Evolutionary conservation across 2,888 invertebrate genomes (phyloP).

Genomic region (Caenorhabditis sp.): DNA sequence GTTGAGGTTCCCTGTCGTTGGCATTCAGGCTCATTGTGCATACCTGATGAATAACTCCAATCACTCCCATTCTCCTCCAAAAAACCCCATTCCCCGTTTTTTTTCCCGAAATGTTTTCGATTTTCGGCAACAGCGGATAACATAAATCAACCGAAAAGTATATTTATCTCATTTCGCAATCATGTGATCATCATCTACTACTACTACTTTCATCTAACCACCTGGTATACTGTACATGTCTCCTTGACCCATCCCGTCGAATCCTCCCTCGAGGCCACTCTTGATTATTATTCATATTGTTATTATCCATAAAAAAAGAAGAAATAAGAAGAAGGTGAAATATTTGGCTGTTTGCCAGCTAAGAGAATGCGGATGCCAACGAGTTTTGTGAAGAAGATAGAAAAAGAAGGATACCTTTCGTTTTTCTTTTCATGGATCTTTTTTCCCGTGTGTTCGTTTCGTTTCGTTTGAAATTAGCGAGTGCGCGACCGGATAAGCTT

Average conservation of each 20-base stretch:
- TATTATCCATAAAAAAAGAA: background rate
- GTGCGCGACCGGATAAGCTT: constrained; percentile 1
- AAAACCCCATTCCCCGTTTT: too few species aligned
- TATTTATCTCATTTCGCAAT: background rate
- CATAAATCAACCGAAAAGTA: too few species aligned
- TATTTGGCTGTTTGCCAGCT: background rate
- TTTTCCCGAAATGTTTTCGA: too few species aligned
- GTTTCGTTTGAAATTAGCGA: background rate
- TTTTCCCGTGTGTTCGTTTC: background rate
- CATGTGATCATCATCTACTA: background rate
- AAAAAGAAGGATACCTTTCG: background rate
- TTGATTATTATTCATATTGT: too few species aligned
- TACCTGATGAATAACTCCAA: too few species aligned
- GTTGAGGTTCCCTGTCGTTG: too few species aligned
- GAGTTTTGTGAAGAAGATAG: background rate
- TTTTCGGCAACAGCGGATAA: too few species aligned
- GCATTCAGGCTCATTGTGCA: too few species aligned
- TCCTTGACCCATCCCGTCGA: background rate
- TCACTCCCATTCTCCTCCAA: too few species aligned
- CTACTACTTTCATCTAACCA: background rate
- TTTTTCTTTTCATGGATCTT: background rate
- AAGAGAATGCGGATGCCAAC: background rate
- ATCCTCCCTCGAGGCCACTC: background rate
- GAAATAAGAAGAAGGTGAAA: background rate
- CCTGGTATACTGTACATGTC: background rate